Percentiles rank a stretch among this genome's conserved stretches.
Conservation (phyloP, 2,113 vertebrate genomes). For the Halichoerus grypus region DNA sequence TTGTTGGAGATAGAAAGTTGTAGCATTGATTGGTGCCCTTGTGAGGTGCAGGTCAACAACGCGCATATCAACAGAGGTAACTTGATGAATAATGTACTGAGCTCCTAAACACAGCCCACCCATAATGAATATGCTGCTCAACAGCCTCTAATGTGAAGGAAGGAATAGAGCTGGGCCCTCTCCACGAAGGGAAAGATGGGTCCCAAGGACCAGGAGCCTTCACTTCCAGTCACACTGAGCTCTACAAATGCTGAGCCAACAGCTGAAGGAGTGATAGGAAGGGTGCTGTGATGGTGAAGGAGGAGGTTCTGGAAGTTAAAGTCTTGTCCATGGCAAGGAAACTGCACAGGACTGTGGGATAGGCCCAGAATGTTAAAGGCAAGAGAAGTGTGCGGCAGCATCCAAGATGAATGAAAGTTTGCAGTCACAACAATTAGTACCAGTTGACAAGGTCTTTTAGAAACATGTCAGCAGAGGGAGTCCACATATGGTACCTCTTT, state of each 20-base stretch:
- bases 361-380: slow-evolving; percentile 41
- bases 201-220: background rate
- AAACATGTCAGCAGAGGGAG: slow-evolving; percentile 85
- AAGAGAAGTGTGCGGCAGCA: slow-evolving; percentile 54
- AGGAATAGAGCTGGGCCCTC: background rate
- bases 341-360: background rate
- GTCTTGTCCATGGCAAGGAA: background rate
- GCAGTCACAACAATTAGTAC: slow-evolving; percentile 86
- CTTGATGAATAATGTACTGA: slow-evolving; percentile 34
- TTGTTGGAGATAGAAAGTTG: slow-evolving; percentile 73
- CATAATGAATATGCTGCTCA: background rate
- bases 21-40: slow-evolving; percentile 71
- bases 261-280: background rate
- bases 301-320: background rate
- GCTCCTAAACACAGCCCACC: slow-evolving; percentile 34
- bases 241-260: background rate
- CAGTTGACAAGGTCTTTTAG: slow-evolving; percentile 86
- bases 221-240: background rate
- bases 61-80: slow-evolving; percentile 64
- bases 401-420: slow-evolving; percentile 77
- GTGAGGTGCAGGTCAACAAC: slow-evolving; percentile 66
- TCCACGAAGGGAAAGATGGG: background rate
- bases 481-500: slow-evolving; percentile 85
- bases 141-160: background rate
- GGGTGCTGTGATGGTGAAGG: background rate